Evolutionary conservation across 2,797 vertebrate genomes (phyloP).

Genomic region (Lutjanus argentimaculatus): DNA sequence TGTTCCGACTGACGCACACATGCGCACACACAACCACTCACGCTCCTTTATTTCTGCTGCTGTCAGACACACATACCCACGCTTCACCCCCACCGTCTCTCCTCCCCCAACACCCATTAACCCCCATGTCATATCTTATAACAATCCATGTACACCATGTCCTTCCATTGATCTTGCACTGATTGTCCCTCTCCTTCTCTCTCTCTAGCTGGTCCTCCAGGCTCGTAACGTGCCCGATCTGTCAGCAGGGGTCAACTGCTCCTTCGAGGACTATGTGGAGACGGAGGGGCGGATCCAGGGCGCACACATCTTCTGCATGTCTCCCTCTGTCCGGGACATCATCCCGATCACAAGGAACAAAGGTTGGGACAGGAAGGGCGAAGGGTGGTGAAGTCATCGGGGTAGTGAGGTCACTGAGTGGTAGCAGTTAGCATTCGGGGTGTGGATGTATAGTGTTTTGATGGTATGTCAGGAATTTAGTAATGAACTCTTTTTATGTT

Average conservation of each 20-base stretch:
- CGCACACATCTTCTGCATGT: constrained; percentile 93
- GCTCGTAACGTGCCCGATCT: constrained; percentile 96
- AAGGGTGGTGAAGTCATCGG: constrained; percentile 44
- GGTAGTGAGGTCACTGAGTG: constrained; percentile 52
- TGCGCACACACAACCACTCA: constrained; percentile 12
- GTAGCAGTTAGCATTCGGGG: background rate
- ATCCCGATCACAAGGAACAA: constrained; percentile 94
- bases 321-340: constrained; percentile 92
- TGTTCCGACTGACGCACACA: constrained; percentile 47
- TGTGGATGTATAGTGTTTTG: background rate
- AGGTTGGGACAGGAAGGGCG: constrained; percentile 82
- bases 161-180: constrained; percentile 81
- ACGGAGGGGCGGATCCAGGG: constrained; percentile 92
- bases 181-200: constrained; percentile 43
- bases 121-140: constrained; percentile 82
- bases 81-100: constrained; percentile 19
- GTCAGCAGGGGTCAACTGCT: constrained; percentile 94
- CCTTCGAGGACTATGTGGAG: constrained; percentile 97
- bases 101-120: constrained; percentile 70
- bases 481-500: background rate
- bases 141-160: constrained; percentile 81
- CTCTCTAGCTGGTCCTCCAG: constrained; percentile 91
- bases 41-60: constrained; percentile 47
- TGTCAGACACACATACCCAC: constrained; percentile 32
- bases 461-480: constrained; percentile 10